Conservation (phyloP, 2,113 vertebrate genomes). For the Nycticorax nycticorax region DNA sequence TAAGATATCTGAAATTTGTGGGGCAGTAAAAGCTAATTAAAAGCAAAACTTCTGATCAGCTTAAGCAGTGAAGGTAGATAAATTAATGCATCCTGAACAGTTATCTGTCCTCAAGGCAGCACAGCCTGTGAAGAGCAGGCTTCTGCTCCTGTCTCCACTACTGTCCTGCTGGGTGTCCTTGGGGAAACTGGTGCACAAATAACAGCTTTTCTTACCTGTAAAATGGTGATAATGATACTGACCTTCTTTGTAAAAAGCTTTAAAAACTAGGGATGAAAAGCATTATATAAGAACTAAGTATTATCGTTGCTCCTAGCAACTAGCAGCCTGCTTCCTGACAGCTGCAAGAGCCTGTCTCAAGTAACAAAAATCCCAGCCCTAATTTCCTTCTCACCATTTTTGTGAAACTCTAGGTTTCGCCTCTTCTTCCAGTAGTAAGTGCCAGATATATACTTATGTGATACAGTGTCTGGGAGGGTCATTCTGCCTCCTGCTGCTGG, state of each 20-base stretch:
- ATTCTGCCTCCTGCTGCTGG: neutral
- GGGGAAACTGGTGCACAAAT: neutral
- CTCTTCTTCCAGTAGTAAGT: neutral
- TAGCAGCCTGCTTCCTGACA: conserved; percentile 11
- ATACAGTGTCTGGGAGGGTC: neutral
- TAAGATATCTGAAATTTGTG: neutral
- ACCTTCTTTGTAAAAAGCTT: conserved; percentile 12
- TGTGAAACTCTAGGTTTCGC: neutral
- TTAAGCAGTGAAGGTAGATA: neutral
- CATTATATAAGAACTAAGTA: conserved; percentile 8
- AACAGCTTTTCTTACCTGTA: neutral
- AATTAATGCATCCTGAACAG: neutral
- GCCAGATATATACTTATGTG: neutral
- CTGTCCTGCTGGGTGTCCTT: neutral
- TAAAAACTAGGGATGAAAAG: neutral
- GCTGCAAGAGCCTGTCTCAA: conserved; percentile 1
- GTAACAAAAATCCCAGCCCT: neutral
- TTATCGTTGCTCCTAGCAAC: conserved; percentile 38
- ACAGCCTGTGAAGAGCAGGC: neutral
- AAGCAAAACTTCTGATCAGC: neutral
- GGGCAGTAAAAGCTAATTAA: neutral
- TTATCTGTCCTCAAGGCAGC: neutral
- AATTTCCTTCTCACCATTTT: neutral
- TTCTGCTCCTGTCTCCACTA: neutral
- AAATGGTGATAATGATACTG: conserved; percentile 25